Conservation (phyloP, 1,140 invertebrate genomes). For the Steinernema khuongi region DNA sequence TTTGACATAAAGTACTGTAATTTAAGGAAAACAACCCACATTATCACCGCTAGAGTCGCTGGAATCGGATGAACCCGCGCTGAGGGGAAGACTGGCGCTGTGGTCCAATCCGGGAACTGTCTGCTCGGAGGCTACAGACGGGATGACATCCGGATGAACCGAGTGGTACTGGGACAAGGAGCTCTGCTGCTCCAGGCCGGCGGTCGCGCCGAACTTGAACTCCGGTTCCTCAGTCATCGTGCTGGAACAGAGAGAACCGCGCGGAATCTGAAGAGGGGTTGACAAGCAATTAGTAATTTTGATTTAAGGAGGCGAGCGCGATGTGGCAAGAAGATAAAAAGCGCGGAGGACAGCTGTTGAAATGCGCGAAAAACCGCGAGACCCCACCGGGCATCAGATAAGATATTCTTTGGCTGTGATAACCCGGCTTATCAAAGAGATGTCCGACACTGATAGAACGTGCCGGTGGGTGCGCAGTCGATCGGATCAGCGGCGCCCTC, state of each 20-base stretch:
- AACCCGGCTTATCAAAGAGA: neutral
- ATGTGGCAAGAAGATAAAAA: constrained; percentile 8
- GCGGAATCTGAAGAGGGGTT: neutral
- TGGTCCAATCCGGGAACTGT: neutral
- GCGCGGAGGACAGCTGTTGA: constrained; percentile 5
- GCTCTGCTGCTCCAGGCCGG: neutral
- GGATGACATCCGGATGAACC: neutral
- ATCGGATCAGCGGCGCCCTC: neutral
- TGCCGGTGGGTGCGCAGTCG: neutral
- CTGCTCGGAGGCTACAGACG: neutral
- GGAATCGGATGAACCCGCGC: neutral
- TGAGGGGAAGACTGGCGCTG: neutral
- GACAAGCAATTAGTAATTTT: constrained; percentile 13
- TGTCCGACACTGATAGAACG: neutral
- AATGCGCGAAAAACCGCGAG: constrained; percentile 14
- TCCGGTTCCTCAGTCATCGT: constrained; percentile 4
- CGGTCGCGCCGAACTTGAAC: neutral
- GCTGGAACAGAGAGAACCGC: neutral
- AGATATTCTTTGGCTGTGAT: neutral
- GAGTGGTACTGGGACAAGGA: neutral
- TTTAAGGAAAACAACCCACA: neutral
- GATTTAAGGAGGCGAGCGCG: neutral
- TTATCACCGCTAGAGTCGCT: neutral
- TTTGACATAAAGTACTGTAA: neutral
- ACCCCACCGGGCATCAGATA: neutral